Conservation (phyloP, 2,888 invertebrate genomes). For the Melikaiella ostensackeni region DNA sequence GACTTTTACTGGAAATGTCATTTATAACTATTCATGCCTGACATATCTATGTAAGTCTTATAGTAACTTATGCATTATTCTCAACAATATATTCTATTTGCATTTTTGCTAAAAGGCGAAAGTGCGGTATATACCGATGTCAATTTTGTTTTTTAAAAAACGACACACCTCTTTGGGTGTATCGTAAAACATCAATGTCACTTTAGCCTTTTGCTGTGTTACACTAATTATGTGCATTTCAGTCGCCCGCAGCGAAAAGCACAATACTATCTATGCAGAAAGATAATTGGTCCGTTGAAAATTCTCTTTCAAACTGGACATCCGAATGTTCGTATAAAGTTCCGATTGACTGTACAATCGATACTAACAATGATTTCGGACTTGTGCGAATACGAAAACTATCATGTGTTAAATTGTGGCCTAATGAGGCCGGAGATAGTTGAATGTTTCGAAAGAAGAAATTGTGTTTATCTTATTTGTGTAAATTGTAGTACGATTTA, state of each 20-base stretch:
- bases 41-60: neutral
- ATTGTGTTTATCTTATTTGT: slow-evolving; percentile 35
- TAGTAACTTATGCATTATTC: neutral
- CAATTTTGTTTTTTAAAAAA: neutral
- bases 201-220: slow-evolving; percentile 14
- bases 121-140: neutral
- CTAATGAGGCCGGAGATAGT: slow-evolving; percentile 24
- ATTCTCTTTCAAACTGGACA: slow-evolving; percentile 13
- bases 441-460: slow-evolving; percentile 19
- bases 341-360: neutral
- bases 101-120: neutral
- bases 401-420: slow-evolving; percentile 20
- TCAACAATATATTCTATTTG: neutral
- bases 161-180: slow-evolving; percentile 23
- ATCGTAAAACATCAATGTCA: slow-evolving; percentile 30
- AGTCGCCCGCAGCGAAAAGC: neutral
- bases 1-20: neutral
- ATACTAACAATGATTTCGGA: neutral
- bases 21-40: neutral
- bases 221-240: slow-evolving; percentile 35
- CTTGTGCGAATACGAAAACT: neutral
- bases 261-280: neutral
- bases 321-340: neutral
- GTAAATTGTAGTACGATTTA: slow-evolving; percentile 22
- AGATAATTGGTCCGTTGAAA: slow-evolving; percentile 20